Evolutionary conservation across 2,113 vertebrate genomes (phyloP).

Genomic region (Trinectes maculatus): DNA sequence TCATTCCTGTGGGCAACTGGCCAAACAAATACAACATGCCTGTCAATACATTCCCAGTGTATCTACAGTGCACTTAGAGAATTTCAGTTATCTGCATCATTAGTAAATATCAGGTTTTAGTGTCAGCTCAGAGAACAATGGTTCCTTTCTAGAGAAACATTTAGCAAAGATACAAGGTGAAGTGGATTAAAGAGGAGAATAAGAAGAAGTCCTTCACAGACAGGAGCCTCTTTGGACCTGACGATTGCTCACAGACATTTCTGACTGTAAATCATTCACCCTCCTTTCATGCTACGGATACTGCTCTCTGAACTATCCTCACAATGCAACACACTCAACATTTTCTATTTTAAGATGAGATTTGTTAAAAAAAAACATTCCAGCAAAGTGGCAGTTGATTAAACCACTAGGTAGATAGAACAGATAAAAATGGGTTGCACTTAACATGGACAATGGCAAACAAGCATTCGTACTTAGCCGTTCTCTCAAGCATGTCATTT

Average conservation of each 20-base stretch:
- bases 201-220: neutral
- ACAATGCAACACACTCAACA: conserved; percentile 4
- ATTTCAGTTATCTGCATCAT: conserved; percentile 1
- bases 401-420: too few species aligned
- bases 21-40: conserved; percentile 18
- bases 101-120: conserved; percentile 19
- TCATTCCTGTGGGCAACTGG: neutral
- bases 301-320: neutral
- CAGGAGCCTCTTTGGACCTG: neutral
- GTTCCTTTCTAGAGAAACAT: neutral
- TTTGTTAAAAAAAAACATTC: neutral
- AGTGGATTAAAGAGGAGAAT: neutral
- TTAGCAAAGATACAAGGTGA: neutral
- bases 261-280: neutral
- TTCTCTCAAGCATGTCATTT: too few species aligned
- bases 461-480: too few species aligned
- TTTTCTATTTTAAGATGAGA: too few species aligned
- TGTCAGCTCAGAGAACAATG: conserved; percentile 21
- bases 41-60: conserved; percentile 7
- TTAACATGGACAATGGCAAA: too few species aligned
- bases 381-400: too few species aligned
- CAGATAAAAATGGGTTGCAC: too few species aligned
- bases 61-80: conserved; percentile 19
- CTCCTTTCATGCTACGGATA: neutral
- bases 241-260: neutral